A percentile compares a stretch with the other conserved stretches of the same genome.
phyloP scores from a whole-genome alignment of 1,140 invertebrate genomes.

The Aphelenchoides besseyi region DNA sequence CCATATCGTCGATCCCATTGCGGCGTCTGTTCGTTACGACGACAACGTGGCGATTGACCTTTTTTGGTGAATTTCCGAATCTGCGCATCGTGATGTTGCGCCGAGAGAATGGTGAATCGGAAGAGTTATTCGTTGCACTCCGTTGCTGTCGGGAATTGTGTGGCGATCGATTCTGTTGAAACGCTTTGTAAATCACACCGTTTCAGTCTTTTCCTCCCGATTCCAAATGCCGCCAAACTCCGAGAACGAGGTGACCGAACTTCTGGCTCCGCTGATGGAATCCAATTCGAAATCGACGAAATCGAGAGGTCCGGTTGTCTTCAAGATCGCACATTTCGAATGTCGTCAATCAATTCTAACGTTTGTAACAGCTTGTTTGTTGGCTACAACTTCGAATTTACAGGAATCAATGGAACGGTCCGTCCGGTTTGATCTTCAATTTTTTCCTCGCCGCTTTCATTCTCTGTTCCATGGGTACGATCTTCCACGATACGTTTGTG shows the following conservation, averaged over 20 bases:
- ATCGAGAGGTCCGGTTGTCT: background rate
- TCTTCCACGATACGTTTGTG: slow-evolving; percentile 32
- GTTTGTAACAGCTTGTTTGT: slow-evolving; percentile 4
- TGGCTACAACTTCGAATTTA: slow-evolving; percentile 15
- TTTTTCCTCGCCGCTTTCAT: slow-evolving; percentile 52
- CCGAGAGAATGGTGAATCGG: no score
- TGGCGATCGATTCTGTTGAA: no score
- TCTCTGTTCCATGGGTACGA: slow-evolving; percentile 36
- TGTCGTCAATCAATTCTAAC: slow-evolving; percentile 32
- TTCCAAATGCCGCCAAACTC: background rate
- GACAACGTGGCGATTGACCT: no score
- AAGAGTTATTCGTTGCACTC: no score
- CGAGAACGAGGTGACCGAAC: background rate
- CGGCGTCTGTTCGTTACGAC: no score
- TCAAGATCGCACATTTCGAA: slow-evolving; percentile 21
- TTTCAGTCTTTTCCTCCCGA: background rate
- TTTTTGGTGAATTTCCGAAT: no score
- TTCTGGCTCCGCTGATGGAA: background rate
- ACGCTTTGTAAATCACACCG: no score
- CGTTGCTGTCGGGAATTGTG: no score
- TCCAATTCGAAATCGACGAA: background rate
- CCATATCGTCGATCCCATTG: no score
- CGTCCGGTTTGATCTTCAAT: slow-evolving; percentile 44
- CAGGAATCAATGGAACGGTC: slow-evolving; percentile 33
- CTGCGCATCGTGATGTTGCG: no score